These are phyloP conservation scores for Gandaritis pyraliata DNA, from an alignment of 2,888 invertebrate species.

Conservation along the genomic window DNA sequence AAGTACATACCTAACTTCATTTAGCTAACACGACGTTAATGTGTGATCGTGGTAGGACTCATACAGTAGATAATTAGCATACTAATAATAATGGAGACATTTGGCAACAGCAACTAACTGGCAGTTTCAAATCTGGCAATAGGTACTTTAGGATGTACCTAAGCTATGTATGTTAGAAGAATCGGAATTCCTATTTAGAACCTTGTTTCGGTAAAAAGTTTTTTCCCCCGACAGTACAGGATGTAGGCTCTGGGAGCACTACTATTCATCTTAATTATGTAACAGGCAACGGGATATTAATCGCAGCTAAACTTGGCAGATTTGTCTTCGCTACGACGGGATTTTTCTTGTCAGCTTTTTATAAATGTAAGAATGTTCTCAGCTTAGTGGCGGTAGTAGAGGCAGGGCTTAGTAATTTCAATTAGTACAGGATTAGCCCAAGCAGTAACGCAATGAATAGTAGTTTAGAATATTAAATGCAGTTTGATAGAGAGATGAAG, in stretches of 20 bases:
- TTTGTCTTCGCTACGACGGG: conserved; percentile 32
- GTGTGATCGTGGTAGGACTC: neutral
- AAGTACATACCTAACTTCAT: too few species aligned
- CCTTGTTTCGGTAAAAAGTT: neutral
- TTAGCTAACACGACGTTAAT: neutral
- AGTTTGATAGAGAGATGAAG: too few species aligned
- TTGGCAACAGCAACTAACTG: conserved; percentile 4
- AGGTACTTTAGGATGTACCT: neutral
- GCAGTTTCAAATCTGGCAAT: conserved; percentile 12
- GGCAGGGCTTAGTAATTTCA: neutral
- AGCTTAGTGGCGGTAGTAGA: neutral
- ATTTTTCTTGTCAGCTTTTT: conserved; percentile 19
- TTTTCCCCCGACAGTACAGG: conserved; percentile 11
- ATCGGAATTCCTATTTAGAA: too few species aligned
- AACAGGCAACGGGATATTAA: conserved; percentile 34
- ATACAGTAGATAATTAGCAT: conserved; percentile 2
- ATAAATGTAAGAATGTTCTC: conserved; percentile 2
- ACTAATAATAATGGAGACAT: conserved; percentile 15
- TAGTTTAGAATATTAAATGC: too few species aligned
- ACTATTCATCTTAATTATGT: conserved; percentile 39
- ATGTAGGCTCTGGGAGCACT: conserved; percentile 12
- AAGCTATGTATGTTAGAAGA: too few species aligned
- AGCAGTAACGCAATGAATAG: too few species aligned
- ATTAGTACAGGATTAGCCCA: too few species aligned
- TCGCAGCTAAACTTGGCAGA: conserved; percentile 35